phyloP scores from a whole-genome alignment of 2,797 vertebrate species.

The Muscicapa striata region DNA sequence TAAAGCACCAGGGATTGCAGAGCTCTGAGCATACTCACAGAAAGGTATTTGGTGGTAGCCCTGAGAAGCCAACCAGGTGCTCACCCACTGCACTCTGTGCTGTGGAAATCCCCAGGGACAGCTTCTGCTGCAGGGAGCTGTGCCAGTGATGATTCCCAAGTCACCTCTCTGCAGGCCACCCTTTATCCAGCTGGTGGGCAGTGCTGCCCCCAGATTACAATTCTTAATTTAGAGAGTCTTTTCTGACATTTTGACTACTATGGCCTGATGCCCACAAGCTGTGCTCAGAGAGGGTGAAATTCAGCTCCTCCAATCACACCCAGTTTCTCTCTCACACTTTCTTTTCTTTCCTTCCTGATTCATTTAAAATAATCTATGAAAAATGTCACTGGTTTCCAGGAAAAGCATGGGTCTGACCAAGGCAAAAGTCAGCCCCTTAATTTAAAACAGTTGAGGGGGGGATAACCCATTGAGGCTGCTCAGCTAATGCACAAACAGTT shows the following conservation, averaged over 20 bases:
- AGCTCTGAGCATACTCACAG: neutral
- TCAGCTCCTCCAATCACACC: neutral
- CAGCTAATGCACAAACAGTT: constrained; percentile 50
- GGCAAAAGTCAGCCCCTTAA: constrained; percentile 49
- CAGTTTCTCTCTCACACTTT: neutral
- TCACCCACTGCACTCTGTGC: accelerated
- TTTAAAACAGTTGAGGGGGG: constrained; percentile 52
- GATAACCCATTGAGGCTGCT: neutral
- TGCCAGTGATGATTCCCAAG: neutral
- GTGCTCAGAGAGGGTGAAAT: constrained; percentile 31
- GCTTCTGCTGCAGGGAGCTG: neutral
- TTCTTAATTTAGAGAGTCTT: constrained; percentile 10
- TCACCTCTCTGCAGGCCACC: neutral
- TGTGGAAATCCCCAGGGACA: neutral
- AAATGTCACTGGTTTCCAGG: constrained; percentile 38
- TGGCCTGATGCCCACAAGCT: neutral
- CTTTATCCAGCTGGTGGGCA: neutral
- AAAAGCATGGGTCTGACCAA: constrained; percentile 13
- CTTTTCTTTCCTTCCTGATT: neutral
- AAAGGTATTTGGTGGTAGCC: neutral
- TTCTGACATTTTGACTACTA: constrained; percentile 32
- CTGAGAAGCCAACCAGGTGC: neutral
- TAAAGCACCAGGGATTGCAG: neutral
- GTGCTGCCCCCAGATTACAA: neutral
- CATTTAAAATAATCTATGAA: constrained; percentile 16